These are phyloP conservation scores for Gryon sp. DNA, from an alignment of 1,140 invertebrate genomes.

Conservation along the genomic window DNA sequence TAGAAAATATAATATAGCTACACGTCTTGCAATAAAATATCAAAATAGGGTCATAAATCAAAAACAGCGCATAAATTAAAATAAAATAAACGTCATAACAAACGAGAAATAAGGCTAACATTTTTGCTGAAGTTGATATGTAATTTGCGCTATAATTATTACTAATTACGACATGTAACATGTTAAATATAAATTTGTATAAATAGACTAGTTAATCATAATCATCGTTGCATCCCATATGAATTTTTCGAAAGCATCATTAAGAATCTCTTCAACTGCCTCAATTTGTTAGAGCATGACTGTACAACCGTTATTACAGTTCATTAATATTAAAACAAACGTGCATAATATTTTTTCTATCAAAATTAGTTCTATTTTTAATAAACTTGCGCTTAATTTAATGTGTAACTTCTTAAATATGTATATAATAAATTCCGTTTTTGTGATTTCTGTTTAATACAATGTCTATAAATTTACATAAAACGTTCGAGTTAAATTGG, in stretches of 20 bases:
- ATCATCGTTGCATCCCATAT: slow-evolving; percentile 2
- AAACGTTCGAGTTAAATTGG: no score
- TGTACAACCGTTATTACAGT: slow-evolving; percentile 25
- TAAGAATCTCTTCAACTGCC: slow-evolving; percentile 34
- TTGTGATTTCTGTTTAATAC: no score
- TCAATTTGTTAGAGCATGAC: slow-evolving; percentile 41
- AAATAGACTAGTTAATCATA: slow-evolving; percentile 42
- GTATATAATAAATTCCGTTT: no score
- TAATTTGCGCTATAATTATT: slow-evolving; percentile 34
- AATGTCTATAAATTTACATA: slow-evolving; percentile 39
- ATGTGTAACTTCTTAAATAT: neutral
- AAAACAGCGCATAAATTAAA: neutral
- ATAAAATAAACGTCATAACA: neutral
- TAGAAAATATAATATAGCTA: no score
- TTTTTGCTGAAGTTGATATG: neutral
- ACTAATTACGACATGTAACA: slow-evolving; percentile 31
- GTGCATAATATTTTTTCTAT: neutral
- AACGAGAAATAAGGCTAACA: slow-evolving; percentile 6
- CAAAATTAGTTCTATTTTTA: slow-evolving; percentile 35
- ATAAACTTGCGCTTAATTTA: no score
- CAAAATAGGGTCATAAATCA: neutral
- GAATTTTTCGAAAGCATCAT: slow-evolving; percentile 18
- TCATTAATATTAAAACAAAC: slow-evolving; percentile 29
- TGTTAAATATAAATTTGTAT: slow-evolving; percentile 26
- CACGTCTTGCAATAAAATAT: no score